These are phyloP conservation scores for Rhabdophis nuchalis DNA, from an alignment of 2,797 vertebrate genomes.

Conservation along the genomic window DNA sequence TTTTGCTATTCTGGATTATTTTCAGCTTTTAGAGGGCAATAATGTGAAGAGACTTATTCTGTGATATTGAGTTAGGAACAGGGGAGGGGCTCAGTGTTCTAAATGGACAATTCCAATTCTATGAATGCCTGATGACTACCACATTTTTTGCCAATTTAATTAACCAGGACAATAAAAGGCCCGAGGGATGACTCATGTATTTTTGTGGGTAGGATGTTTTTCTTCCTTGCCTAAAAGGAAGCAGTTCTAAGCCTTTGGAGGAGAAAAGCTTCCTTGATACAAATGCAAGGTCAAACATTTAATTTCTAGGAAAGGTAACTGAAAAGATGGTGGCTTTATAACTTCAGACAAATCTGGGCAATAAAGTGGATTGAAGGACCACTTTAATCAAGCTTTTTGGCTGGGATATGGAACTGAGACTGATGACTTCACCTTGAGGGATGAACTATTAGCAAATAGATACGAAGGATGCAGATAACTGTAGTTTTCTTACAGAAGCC, in stretches of 20 bases:
- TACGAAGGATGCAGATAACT: not conserved
- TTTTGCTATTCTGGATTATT: not conserved
- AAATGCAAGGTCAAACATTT: not conserved
- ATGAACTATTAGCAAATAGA: not conserved
- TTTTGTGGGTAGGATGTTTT: not conserved
- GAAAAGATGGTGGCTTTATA: not conserved
- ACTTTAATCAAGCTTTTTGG: not conserved
- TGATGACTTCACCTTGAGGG: not conserved
- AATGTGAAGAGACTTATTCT: not conserved
- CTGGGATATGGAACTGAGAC: not conserved
- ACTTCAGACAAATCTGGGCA: not conserved
- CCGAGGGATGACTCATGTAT: not conserved
- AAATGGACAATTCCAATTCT: not conserved
- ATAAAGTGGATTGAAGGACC: not conserved
- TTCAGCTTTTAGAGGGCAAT: not conserved
- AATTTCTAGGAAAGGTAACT: not conserved
- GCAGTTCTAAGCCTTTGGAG: not conserved
- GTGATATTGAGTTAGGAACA: not conserved
- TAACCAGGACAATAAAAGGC: not conserved
- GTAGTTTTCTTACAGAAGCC: not conserved
- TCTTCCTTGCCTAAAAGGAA: not conserved
- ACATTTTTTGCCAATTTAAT: not conserved
- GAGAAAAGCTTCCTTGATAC: not conserved
- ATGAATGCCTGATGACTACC: not conserved
- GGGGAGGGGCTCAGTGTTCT: not conserved